Evolutionary conservation across 2,888 invertebrate species (phyloP), one percentile per base, ranked within the genome.

Genomic region (Atethmia centrago): DNA sequence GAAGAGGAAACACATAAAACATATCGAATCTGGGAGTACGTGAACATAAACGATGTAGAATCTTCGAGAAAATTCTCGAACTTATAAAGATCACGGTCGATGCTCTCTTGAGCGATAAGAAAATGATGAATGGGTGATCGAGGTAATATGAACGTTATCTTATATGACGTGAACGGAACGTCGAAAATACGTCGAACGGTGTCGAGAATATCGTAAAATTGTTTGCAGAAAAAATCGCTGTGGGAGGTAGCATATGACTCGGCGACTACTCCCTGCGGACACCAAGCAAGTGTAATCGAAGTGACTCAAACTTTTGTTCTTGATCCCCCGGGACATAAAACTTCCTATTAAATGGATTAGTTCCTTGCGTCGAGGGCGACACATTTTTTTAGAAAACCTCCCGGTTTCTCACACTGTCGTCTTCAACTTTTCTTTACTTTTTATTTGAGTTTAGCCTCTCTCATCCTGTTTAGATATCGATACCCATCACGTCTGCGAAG

Each of bases 221-320:
- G 59, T 83, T 77, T 72, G 62, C 45, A 42, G 21, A 62, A 67
- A 71, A 79, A 79, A 82, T 82, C 69, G 64, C 49, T 61, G 64
- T 67, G 59, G 36, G 71, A 67, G 70, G 71, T 67, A 69, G 64
- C 75, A 67, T 79, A 82, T 84, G 77, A 85, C 67, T 80, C 71
- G 62, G 71, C 51, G 58, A 61, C 66, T 71, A 59, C 74, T 79
- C 78, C 74, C 78, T 62, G 64, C 73, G 86, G 84, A 82, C 77
- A 79, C 75, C 71, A 73, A 86, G 86, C 88, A 88, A 89, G 88
- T 88, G 88, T 88, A 88, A 90, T 89, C 88, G 85, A 90, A 88
- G 85, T 86, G 87, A 87, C 88, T 87, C 40, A 83, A 90, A 87
- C 85, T 87, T 83, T 67, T 56, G 69, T 83, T 79, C 66, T 66